Evolutionary conservation across 2,113 vertebrate species (phyloP).

Genomic region (Gnathonemus echidnorhynchus): DNA sequence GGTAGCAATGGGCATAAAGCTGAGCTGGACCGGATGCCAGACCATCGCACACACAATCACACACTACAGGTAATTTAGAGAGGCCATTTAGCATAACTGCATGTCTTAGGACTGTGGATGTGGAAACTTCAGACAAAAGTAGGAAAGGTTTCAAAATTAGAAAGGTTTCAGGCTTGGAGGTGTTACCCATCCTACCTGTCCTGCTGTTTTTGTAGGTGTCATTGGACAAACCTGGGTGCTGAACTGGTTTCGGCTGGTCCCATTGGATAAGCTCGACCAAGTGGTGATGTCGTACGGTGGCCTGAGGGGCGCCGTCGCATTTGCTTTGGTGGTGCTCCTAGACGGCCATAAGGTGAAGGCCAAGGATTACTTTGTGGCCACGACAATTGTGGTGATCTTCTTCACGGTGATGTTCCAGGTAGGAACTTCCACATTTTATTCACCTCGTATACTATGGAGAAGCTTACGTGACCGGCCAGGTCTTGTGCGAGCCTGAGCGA

Average conservation of each 20-base stretch:
- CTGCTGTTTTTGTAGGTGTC: slow-evolving; percentile 65
- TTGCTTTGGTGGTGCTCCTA: slow-evolving; percentile 85
- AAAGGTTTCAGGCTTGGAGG: not conserved
- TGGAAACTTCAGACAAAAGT: not conserved
- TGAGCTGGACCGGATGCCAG: not conserved
- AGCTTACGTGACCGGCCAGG: not conserved
- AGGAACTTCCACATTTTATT: slow-evolving; percentile 28
- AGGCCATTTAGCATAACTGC: not conserved
- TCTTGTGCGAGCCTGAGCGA: not conserved
- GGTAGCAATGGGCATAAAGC: not conserved
- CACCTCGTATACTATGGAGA: not conserved
- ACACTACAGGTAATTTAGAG: not conserved
- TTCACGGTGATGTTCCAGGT: slow-evolving; percentile 98
- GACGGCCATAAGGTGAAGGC: slow-evolving; percentile 76
- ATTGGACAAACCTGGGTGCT: slow-evolving; percentile 84
- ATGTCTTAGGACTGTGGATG: not conserved
- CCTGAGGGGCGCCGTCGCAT: slow-evolving; percentile 88
- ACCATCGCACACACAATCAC: not conserved
- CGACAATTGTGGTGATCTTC: slow-evolving; percentile 90
- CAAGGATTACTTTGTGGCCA: slow-evolving; percentile 94
- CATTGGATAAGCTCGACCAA: slow-evolving; percentile 90
- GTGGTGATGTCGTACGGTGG: slow-evolving; percentile 97
- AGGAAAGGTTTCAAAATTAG: not conserved
- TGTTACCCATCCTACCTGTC: not conserved
- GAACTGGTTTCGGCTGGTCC: slow-evolving; percentile 87